Conservation (phyloP, 2,888 invertebrate genomes). For the Troides aeacus region DNA sequence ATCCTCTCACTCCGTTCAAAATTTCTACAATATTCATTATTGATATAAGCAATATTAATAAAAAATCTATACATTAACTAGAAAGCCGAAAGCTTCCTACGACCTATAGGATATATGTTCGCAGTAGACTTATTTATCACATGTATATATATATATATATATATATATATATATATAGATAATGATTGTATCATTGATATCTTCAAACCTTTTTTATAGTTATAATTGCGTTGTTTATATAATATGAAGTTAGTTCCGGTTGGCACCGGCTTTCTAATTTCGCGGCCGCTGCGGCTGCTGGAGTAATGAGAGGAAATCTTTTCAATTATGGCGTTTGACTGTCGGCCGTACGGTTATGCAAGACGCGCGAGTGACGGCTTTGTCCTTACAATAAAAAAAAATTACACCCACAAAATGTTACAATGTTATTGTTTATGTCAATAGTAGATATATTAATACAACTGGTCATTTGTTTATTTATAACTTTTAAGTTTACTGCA, state of each 20-base stretch:
- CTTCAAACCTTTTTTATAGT: not conserved
- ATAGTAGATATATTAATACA: too few relatives aligned
- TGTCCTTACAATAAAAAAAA: not conserved
- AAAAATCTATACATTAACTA: too few relatives aligned
- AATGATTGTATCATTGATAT: not conserved
- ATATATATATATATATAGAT: not conserved
- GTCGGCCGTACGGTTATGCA: not conserved
- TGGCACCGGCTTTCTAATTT: constrained; percentile 22
- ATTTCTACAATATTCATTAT: too few relatives aligned
- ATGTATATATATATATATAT: constrained; percentile 1
- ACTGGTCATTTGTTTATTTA: too few relatives aligned
- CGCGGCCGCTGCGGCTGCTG: constrained; percentile 16
- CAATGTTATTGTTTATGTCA: too few relatives aligned
- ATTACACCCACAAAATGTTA: not conserved
- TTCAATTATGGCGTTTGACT: constrained; percentile 15
- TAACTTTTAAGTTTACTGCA: too few relatives aligned
- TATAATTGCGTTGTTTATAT: constrained; percentile 1
- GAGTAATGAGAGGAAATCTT: constrained; percentile 19
- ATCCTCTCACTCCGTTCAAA: too few relatives aligned
- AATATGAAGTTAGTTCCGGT: constrained; percentile 20
- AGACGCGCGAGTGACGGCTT: not conserved
- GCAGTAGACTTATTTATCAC: not conserved
- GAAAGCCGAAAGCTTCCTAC: too few relatives aligned
- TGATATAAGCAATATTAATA: too few relatives aligned
- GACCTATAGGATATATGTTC: not conserved